These are phyloP conservation scores for Dione juno DNA, from an alignment of 2,888 invertebrate species.

Conservation along the genomic window DNA sequence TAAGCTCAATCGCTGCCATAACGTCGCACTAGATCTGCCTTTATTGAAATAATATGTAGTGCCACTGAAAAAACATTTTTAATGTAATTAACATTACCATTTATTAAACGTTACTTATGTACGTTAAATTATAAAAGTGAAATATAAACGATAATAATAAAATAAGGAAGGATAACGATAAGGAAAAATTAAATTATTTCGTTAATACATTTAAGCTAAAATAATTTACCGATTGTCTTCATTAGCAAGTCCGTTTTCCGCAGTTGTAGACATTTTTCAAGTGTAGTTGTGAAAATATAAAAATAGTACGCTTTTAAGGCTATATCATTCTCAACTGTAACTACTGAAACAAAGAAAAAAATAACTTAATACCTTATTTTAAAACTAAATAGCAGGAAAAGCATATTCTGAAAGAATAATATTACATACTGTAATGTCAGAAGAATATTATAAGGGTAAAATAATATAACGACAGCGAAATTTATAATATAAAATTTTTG, in stretches of 20 bases:
- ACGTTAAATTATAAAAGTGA: not conserved
- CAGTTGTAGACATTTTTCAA: conserved; percentile 66
- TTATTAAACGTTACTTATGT: not conserved
- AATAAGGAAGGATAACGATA: not conserved
- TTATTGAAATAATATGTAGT: conserved; percentile 77
- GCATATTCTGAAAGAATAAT: conserved; percentile 2
- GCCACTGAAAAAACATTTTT: conserved; percentile 55
- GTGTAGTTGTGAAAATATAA: conserved; percentile 33
- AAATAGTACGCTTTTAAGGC: conserved; percentile 33
- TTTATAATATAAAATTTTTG: not conserved
- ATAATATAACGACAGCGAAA: not conserved
- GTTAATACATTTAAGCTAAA: not conserved
- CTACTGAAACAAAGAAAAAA: conserved; percentile 60
- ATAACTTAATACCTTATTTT: not conserved
- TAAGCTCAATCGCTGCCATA: conserved; percentile 65
- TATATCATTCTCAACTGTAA: conserved; percentile 62
- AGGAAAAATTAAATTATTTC: not conserved
- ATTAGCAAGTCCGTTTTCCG: conserved; percentile 65
- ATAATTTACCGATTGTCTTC: conserved; percentile 68
- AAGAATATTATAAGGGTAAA: not conserved
- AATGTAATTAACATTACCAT: not conserved
- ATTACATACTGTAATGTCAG: conserved; percentile 6
- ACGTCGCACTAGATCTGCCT: conserved; percentile 65
- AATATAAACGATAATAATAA: not conserved
- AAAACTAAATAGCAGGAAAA: not conserved